Evolutionary conservation across 2,888 invertebrate species (phyloP).

Genomic region (Amphipyra tragopoginis): DNA sequence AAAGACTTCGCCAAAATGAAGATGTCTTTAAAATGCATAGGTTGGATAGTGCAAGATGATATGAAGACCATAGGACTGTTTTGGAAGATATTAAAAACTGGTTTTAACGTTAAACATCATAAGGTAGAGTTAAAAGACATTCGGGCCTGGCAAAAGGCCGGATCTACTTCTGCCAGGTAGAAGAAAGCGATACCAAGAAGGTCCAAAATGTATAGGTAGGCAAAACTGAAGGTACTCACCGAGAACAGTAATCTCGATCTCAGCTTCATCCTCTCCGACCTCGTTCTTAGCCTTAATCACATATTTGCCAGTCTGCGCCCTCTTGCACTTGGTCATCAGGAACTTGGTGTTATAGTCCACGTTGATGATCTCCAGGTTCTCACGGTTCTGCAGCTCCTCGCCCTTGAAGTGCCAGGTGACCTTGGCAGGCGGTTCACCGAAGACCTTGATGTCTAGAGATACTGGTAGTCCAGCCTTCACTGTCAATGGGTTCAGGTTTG

Average conservation of each 20-base stretch:
- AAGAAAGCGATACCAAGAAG: too few species aligned
- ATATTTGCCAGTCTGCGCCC: constrained; percentile 96
- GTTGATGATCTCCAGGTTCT: constrained; percentile 93
- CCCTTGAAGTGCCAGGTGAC: constrained; percentile 97
- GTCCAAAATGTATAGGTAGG: not conserved
- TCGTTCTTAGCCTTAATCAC: constrained; percentile 97
- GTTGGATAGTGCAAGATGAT: too few species aligned
- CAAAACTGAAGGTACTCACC: constrained; percentile 71
- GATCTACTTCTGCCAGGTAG: too few species aligned
- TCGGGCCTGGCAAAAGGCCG: too few species aligned
- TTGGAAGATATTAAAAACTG: too few species aligned
- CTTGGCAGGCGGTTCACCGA: constrained; percentile 98
- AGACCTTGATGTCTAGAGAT: constrained; percentile 95
- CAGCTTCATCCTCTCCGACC: constrained; percentile 97
- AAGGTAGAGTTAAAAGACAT: too few species aligned
- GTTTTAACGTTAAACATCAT: too few species aligned
- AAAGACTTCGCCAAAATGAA: too few species aligned
- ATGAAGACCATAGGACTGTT: too few species aligned
- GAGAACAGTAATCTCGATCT: constrained; percentile 96
- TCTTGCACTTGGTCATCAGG: constrained; percentile 94
- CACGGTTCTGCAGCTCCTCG: constrained; percentile 90
- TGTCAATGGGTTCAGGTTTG: constrained; percentile 94
- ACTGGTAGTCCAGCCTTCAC: constrained; percentile 97
- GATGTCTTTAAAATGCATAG: too few species aligned
- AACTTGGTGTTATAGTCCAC: constrained; percentile 97